Evolutionary conservation across 92 coral and sea anemone genomes (phyloP).

Genomic region (Micromussa lordhowensis): DNA sequence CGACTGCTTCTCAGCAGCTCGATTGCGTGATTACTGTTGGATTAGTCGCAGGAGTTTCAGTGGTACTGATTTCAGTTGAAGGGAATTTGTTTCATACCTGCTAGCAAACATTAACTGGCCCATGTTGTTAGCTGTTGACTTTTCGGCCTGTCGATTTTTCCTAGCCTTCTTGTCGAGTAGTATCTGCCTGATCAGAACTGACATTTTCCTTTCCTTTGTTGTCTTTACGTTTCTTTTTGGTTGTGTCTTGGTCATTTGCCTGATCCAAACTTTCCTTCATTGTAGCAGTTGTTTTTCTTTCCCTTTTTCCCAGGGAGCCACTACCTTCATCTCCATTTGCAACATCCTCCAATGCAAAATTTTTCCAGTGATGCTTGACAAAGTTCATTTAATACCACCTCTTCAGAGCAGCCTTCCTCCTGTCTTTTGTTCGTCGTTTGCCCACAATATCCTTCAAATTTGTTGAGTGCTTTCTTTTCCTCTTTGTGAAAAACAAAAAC

Average conservation of each 20-base stretch:
- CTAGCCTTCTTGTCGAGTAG: not conserved
- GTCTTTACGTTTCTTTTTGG: too few relatives aligned
- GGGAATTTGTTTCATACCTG: not conserved
- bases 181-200: not conserved
- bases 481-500: constrained; percentile 2
- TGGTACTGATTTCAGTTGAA: too few relatives aligned
- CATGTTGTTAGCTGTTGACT: not conserved
- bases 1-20: too few relatives aligned
- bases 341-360: not conserved
- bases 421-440: not conserved
- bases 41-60: not conserved
- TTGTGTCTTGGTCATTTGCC: not conserved
- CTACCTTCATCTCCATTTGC: not conserved
- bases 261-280: constrained; percentile 1
- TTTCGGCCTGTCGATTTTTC: not conserved
- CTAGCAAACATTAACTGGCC: constrained; percentile 1
- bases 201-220: not conserved
- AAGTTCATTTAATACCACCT: not conserved
- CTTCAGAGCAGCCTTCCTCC: not conserved
- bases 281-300: constrained; percentile 1
- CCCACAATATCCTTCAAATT: not conserved
- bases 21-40: not conserved
- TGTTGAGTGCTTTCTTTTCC: not conserved
- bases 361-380: not conserved
- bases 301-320: not conserved